Conservation (phyloP, 2,113 vertebrate species). For the Pandion haliaetus region DNA sequence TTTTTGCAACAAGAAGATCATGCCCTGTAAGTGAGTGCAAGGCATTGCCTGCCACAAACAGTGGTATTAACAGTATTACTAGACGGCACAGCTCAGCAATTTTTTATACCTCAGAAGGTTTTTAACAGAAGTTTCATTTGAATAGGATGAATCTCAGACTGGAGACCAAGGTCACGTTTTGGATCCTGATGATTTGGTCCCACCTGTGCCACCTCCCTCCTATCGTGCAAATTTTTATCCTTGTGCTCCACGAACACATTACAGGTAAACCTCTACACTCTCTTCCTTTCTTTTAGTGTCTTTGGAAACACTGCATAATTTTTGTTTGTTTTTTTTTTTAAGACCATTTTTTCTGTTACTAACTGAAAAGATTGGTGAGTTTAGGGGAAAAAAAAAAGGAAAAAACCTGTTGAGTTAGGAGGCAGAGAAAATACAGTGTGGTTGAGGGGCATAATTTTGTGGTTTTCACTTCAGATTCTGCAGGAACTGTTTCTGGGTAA, state of each 20-base stretch:
- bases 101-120: neutral
- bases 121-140: neutral
- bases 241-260: slow-evolving; percentile 62
- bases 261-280: slow-evolving; percentile 68
- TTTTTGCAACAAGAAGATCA: slow-evolving; percentile 73
- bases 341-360: neutral
- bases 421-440: neutral
- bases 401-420: neutral
- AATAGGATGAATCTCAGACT: slow-evolving; percentile 74
- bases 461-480: neutral
- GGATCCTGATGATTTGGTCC: slow-evolving; percentile 81
- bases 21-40: slow-evolving; percentile 74
- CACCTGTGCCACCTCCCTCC: slow-evolving; percentile 80
- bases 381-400: neutral
- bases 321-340: neutral
- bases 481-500: neutral
- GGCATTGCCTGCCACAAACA: neutral
- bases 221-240: slow-evolving; percentile 83
- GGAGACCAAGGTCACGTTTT: slow-evolving; percentile 69
- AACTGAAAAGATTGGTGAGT: neutral
- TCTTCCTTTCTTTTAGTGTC: neutral
- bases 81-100: neutral
- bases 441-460: neutral
- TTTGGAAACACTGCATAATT: neutral
- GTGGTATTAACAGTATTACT: neutral